Evolutionary conservation across 2,113 vertebrate genomes (phyloP), one percentile per base, ranked within the genome.

Genomic region (Osmerus mordax): DNA sequence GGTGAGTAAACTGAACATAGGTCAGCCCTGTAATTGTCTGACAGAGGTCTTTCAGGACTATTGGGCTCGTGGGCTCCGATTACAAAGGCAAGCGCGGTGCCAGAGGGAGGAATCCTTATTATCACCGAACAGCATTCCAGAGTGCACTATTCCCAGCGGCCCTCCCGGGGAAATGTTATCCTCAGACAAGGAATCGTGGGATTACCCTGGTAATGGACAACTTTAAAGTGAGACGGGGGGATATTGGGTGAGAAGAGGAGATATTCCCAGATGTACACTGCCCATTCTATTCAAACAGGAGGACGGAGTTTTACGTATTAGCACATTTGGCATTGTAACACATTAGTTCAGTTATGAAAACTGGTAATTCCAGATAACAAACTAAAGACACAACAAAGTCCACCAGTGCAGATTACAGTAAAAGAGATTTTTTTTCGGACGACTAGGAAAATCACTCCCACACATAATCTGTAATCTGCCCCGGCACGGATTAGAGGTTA

Each of bases 401-500:
- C 2, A 47, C 9, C 7, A 8, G 12, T 47, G 41, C 41, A 47
- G 41, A 47, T 47, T 9, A 47, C 9, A 47, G 41, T 47, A 2
- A 47, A 47, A 47, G 2, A 9, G 9, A 36, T 47, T 47, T 47
- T 2, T 47, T 47, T 47, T 47, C 8, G 41, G 41, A 47, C 41
- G 41, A 11, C 41, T 47, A 47, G 41, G 58, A n/a, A 19, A 62
- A 9, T 7, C 36, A 11, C 41, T 72, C 28, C 51, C 7, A 52
- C 7, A 19, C 19, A 54, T 63, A 66, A 70, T 70, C 62, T 19
- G 52, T 28, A 70, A 76, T 73, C 59, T 76, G 67, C 28, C 65
- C 75, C 74, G 74, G 82, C 53, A 69, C 66, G 53, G 80, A 18
- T 71, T 65, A 71, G 69, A 28, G 25, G 64, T 58, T 71, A 59